A percentile compares a stretch with the other conserved stretches of the same genome.
These are phyloP conservation scores for fruit fly (Drosophila melanogaster) DNA, from an alignment of 1,140 invertebrate species.

Conservation along the genomic window Release_6_plus_ISO1_MT NT_033779.5:7839001-7839500, in stretches of 20 bases:
- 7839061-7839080: conserved; percentile 72
- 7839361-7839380: not conserved
- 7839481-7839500: not conserved
- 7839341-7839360: no score
- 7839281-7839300: not conserved
- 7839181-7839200: conserved; percentile 33
- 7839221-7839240: conserved; percentile 18
- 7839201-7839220: conserved; percentile 27
- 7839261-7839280: not conserved
- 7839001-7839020: conserved; percentile 20
- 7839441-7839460: not conserved
- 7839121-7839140: conserved; percentile 19
- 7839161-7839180: conserved; percentile 60
- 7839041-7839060: conserved; percentile 75
- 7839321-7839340: no score
- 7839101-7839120: conserved; percentile 5
- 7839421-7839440: conserved; percentile 21
- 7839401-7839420: not conserved
- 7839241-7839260: not conserved
- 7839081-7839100: conserved; percentile 57
- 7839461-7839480: conserved; percentile 5
- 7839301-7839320: no score
- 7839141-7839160: conserved; percentile 55
- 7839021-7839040: conserved; percentile 66
- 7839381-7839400: not conserved